Evolutionary conservation across 1,140 invertebrate genomes (phyloP), one percentile per base, ranked within the genome.

Genomic region (Drosophila orena): DNA sequence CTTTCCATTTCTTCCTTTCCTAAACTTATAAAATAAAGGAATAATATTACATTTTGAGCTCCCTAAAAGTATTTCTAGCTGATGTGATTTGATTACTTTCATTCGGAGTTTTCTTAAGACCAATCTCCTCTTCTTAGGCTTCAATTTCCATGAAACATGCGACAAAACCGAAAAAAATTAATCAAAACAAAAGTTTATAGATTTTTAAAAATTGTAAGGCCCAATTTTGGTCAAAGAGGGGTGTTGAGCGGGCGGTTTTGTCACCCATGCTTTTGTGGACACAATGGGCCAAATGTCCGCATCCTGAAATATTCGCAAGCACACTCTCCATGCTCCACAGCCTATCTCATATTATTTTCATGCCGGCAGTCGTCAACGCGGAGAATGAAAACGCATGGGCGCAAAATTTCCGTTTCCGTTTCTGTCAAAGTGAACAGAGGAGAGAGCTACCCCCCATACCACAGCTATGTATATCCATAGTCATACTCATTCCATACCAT

Each of bases 351-450:
- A 2, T 17, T 14, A 11, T 56, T 30, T 50, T 42, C 68, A 43
- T 44, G 38, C 60, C 79, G 77, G 57, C 62, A 73, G 64, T 81
- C 74, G 70, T 71, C 75, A 81, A 72, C 77, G 59, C 83, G 66
- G 80, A 86, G 85, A 86, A 86, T 89, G 79, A 89, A 84, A 89
- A 89, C 72, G 85, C 85, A 89, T 89, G 84, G 79, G 84, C 85
- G 89, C 80, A 81, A 89, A 89, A 88, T 89, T 89, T 89, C 84
- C 84, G 84, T 46, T 89, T 89, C 84, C 84, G 81, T 76, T 49
- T 76, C 84, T 88, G 79, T 88, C 84, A 86, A 79, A 83, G 70
- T 81, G 83, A 78, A 75, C 58, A 52, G 61, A 44, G 49, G 20
- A 56, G 47, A 34, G 62, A 37, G 46, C 42, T 40, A 38, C 42